Evolutionary conservation across 2,113 vertebrate genomes (phyloP), one percentile per base, ranked within the genome.

Genomic region (Syngnathus scovelli): DNA sequence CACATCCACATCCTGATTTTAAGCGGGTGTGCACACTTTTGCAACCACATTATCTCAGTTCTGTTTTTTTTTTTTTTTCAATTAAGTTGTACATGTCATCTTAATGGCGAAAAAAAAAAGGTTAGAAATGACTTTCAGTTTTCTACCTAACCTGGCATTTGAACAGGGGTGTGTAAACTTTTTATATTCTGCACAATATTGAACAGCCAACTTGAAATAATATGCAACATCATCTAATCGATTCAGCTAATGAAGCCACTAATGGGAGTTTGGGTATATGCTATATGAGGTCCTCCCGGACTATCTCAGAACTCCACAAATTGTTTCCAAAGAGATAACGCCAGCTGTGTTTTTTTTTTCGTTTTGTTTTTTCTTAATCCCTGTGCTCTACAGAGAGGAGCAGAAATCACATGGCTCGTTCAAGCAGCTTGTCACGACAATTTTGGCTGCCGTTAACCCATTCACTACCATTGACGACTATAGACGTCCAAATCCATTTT

Each of bases 371-470:
- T 72, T 72, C 15, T 83, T 79, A 84, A 83, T 84, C 85, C 81
- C 74, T 80, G 69, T 37, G 44, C 74, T 78, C 64, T 7, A 61
- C 66, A 69, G 71, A 37, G 59, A 77, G 58, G 68, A 78, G 61
- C 64, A 43, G 51, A 77, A 79, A 75, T 86, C 83, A 87, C 75
- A 78, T 81, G 3, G 63, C 64, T 80, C 68, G 77, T 90, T 89
- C 78, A 76, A 78, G 7, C 62, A 77, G 73, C 79, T 84, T 79
- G 81, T 84, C 73, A 70, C 70, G 61, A 76, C 76, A 82, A 63
- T 81, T 87, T 82, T 82, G 84, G 83, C 78, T 71, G 69, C 77
- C 54, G 23, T 27, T 27, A 27, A 27, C 23, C 27, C 27, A 3
- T 33, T 33, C 27, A 33, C 27, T 33, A 33, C 27, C 27, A 3